Evolutionary conservation across 2,113 vertebrate species (phyloP).

Genomic region (Illadopsis cleaveri): DNA sequence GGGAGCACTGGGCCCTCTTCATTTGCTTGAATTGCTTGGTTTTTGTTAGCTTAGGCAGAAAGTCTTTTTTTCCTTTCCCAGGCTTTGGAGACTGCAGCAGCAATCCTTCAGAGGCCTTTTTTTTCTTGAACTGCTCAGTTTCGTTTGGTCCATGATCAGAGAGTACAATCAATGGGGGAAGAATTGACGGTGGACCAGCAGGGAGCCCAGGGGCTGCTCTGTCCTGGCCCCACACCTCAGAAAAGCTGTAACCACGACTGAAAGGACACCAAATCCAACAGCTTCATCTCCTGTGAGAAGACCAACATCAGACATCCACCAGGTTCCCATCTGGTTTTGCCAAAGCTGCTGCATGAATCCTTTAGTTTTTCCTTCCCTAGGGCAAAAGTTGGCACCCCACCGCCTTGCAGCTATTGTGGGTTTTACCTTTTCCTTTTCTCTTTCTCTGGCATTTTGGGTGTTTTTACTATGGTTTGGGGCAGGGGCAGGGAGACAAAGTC

Average conservation of each 20-base stretch:
- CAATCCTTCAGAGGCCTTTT: neutral
- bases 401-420: no score
- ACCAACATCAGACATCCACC: neutral
- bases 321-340: neutral
- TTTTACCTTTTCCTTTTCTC: neutral
- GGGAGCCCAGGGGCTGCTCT: rapidly evolving
- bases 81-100: neutral
- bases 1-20: rapidly evolving
- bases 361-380: neutral
- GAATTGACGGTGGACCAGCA: rapidly evolving
- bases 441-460: rapidly evolving
- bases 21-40: neutral
- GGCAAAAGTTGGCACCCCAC: neutral
- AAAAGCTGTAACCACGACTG: no score
- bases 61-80: neutral
- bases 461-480: neutral
- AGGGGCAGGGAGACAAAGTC: rapidly evolving
- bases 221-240: neutral
- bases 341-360: neutral
- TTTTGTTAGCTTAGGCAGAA: neutral
- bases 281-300: neutral
- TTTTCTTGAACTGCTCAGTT: neutral
- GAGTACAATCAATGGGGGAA: neutral
- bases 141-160: no score
- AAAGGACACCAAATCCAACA: neutral